Conservation (phyloP, 2,797 vertebrate species). For the Hippoglossus hippoglossus region DNA sequence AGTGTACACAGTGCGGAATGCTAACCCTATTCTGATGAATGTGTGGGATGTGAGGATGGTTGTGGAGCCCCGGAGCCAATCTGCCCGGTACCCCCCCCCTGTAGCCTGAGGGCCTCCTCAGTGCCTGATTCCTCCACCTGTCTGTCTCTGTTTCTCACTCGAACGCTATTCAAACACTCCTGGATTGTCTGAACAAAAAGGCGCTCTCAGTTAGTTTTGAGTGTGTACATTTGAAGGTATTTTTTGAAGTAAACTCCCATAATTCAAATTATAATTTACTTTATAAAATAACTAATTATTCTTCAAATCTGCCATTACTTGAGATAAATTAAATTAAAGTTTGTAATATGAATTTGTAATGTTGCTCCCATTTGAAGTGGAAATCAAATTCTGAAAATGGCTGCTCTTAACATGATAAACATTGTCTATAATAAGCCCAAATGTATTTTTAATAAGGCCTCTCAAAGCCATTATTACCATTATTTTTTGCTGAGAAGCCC, state of each 20-base stretch:
- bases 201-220: too few species aligned
- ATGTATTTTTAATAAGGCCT: slow-evolving; percentile 8
- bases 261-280: too few species aligned
- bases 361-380: neutral
- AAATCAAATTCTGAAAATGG: too few species aligned
- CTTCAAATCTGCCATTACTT: too few species aligned
- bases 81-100: slow-evolving; percentile 63
- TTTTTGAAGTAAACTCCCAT: too few species aligned
- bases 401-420: slow-evolving; percentile 17
- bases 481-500: slow-evolving; percentile 12
- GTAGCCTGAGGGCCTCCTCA: slow-evolving; percentile 70
- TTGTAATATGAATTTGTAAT: neutral
- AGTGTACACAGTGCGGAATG: slow-evolving; percentile 51
- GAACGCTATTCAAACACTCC: slow-evolving; percentile 51
- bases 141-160: slow-evolving; percentile 61
- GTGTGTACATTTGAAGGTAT: too few species aligned
- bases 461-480: slow-evolving; percentile 4
- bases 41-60: slow-evolving; percentile 71
- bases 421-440: neutral
- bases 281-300: too few species aligned
- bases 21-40: slow-evolving; percentile 68
- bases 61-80: slow-evolving; percentile 64
- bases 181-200: slow-evolving; percentile 30
- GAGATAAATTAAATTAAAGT: too few species aligned
- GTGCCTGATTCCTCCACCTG: slow-evolving; percentile 45